These are phyloP conservation scores for Nilaparvata lugens DNA, from an alignment of 1,140 invertebrate species.

Conservation along the genomic window DNA sequence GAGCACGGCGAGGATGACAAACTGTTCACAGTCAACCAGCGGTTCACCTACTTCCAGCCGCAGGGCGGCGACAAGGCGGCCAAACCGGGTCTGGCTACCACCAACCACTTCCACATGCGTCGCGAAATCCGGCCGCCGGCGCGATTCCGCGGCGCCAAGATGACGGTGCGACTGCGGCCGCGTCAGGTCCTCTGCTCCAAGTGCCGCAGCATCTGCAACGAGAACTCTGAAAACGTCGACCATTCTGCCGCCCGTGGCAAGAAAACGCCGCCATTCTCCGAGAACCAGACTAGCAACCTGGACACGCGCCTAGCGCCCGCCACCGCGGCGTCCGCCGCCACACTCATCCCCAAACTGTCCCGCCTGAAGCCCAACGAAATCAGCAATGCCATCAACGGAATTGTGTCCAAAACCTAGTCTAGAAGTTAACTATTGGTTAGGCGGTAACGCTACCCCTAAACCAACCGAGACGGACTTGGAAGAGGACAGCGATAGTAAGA, in stretches of 20 bases:
- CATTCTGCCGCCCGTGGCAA: slow-evolving; percentile 39
- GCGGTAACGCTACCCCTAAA: slow-evolving; percentile 13
- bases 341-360: slow-evolving; percentile 53
- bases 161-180: slow-evolving; percentile 69
- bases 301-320: slow-evolving; percentile 23
- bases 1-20: slow-evolving; percentile 47
- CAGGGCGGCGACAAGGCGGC: slow-evolving; percentile 29
- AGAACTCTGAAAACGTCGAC: slow-evolving; percentile 71
- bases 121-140: slow-evolving; percentile 27
- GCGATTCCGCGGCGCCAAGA: slow-evolving; percentile 51
- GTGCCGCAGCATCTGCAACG: slow-evolving; percentile 73
- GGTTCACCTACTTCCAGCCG: slow-evolving; percentile 63
- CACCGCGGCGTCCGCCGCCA: slow-evolving; percentile 36
- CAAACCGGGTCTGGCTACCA: not conserved
- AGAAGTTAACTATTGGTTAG: slow-evolving; percentile 22
- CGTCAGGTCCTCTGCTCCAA: slow-evolving; percentile 80
- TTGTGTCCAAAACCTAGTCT: slow-evolving; percentile 7
- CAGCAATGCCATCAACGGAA: slow-evolving; percentile 26
- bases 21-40: slow-evolving; percentile 61
- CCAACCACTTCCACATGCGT: slow-evolving; percentile 16
- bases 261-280: slow-evolving; percentile 29
- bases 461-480: slow-evolving; percentile 34
- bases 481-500: slow-evolving; percentile 27
- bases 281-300: slow-evolving; percentile 25
- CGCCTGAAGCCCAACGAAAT: slow-evolving; percentile 51